Evolutionary conservation across 2,797 vertebrate species (phyloP).

Genomic region (Diglossa cyanea): DNA sequence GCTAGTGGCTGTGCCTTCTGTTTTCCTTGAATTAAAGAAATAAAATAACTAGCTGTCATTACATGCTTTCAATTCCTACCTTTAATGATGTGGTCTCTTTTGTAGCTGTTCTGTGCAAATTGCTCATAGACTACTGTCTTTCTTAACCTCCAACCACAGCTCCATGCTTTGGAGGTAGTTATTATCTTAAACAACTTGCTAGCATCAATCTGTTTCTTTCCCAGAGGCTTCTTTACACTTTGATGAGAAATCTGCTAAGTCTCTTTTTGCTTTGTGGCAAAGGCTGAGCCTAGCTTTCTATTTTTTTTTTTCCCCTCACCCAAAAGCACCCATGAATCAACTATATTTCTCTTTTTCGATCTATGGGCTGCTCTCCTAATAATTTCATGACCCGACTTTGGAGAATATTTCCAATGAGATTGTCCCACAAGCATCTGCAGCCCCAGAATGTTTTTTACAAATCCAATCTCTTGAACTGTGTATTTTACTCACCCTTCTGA

Average conservation of each 20-base stretch:
- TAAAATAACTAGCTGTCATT: constrained; percentile 37
- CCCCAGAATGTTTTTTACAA: neutral
- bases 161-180: constrained; percentile 57
- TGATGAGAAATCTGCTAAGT: constrained; percentile 57
- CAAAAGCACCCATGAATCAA: neutral
- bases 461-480: neutral
- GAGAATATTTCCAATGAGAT: constrained; percentile 6
- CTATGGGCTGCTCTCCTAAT: neutral
- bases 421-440: neutral
- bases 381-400: constrained; percentile 20
- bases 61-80: constrained; percentile 26
- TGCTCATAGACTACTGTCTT: constrained; percentile 57
- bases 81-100: constrained; percentile 54
- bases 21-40: constrained; percentile 44
- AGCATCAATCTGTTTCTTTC: constrained; percentile 61
- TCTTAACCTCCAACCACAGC: constrained; percentile 55
- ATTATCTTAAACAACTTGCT: constrained; percentile 66
- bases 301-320: rapidly evolving
- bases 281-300: neutral
- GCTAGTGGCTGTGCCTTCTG: constrained; percentile 62
- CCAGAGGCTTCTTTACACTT: constrained; percentile 39
- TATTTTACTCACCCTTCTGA: constrained; percentile 1
- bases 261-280: constrained; percentile 26
- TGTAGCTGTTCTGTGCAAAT: constrained; percentile 58
- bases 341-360: neutral